These are phyloP conservation scores for Andrena fulva DNA, from an alignment of 2,888 invertebrate species.

Conservation along the genomic window DNA sequence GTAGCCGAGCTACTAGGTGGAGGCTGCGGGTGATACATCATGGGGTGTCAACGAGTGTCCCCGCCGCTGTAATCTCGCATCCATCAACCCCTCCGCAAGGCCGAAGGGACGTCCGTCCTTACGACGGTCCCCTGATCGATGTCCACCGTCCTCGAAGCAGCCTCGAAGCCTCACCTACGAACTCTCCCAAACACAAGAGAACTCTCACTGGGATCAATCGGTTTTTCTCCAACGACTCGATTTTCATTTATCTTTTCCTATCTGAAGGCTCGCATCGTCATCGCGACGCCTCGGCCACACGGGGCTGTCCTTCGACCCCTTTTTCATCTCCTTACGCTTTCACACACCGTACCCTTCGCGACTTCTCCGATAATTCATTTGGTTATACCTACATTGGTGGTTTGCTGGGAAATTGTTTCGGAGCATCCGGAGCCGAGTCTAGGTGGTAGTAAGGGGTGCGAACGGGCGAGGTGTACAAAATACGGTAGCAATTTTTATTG, in stretches of 20 bases:
- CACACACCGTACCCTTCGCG: background rate
- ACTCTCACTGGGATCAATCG: constrained; percentile 67
- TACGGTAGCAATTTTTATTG: constrained; percentile 19
- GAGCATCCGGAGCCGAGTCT: background rate
- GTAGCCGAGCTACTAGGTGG: constrained; percentile 71
- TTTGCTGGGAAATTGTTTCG: background rate
- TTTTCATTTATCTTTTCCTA: constrained; percentile 72
- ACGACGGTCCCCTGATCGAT: constrained; percentile 80
- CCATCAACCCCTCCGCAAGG: constrained; percentile 80
- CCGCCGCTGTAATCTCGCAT: constrained; percentile 82
- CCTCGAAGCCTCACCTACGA: constrained; percentile 67
- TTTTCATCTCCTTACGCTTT: constrained; percentile 2
- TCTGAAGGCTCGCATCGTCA: constrained; percentile 65
- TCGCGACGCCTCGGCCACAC: constrained; percentile 35
- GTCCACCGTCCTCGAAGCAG: constrained; percentile 72
- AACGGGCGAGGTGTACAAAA: background rate
- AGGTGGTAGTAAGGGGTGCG: background rate
- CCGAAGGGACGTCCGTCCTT: constrained; percentile 66
- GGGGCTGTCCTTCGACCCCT: constrained; percentile 24
- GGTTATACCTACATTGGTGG: background rate
- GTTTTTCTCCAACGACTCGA: constrained; percentile 69
- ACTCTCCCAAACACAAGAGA: constrained; percentile 31
- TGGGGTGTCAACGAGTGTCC: constrained; percentile 80
- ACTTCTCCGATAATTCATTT: background rate
- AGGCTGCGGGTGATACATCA: constrained; percentile 78